Evolutionary conservation across 2,888 invertebrate genomes (phyloP), one percentile per base, ranked within the genome.

Genomic region (Pachydiplax longipennis): DNA sequence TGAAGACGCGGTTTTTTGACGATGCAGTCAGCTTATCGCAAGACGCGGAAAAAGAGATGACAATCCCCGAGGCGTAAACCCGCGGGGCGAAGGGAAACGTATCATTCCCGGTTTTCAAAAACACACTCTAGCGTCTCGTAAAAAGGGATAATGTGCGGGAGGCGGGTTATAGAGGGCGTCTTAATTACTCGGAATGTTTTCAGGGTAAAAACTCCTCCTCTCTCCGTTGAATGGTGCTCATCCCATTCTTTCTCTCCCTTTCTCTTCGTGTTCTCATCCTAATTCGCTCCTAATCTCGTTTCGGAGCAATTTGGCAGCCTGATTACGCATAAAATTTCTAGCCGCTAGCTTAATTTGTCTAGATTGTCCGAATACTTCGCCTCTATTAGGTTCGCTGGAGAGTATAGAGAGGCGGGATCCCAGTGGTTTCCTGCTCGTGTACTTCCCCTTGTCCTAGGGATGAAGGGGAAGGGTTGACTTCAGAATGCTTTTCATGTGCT

Each of bases 51-150:
- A 48, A 44, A 44, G 81, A 25, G 48, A 48, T 18, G 40, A 35
- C 2, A 61, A 15, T n/a, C 65, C n/a, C 12, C 13, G 31, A 31
- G 31, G 31, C 22, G 31, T 25, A 73, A 73, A 73, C 73, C 25
- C 73, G 25, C 73, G 73, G 73, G 73, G 73, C 73, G 13, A 22
- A 44, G 18, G 58, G 83, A 53, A 58, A 58, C 58, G 31, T 61
- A 61, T 61, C n/a, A 37, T 87, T 87, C 61, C 87, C 61, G 87
- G 87, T 87, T 87, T 87, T 87, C 87, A 65, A 87, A 61, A 87
- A 87, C 87, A 87, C 87, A 87, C 87, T 65, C 83, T 2, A 35
- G 83, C 31, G 35, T 58, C 87, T 65, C 87, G 65, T 87, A 87
- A 87, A 87, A 61, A 87, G 81, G 37, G 81, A 81, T 37, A 44